These are phyloP conservation scores for Minunthozetes semirufus DNA, from an alignment of 2,888 invertebrate species.

Conservation along the genomic window DNA sequence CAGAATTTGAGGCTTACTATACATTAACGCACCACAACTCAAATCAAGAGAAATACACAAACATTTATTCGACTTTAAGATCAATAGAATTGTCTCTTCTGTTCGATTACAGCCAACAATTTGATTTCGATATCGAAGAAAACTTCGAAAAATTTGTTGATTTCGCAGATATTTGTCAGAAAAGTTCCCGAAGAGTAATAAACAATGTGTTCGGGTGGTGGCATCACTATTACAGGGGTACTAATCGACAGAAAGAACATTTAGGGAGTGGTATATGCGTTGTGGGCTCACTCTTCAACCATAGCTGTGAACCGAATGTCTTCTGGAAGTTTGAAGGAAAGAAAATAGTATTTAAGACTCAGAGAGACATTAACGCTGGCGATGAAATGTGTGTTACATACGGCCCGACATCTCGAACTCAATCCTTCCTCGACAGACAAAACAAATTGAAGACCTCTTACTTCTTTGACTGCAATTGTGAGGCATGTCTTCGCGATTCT, in stretches of 20 bases:
- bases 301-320: conserved; percentile 37
- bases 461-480: conserved; percentile 34
- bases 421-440: conserved; percentile 23
- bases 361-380: conserved; percentile 23
- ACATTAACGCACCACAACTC: conserved; percentile 7
- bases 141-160: not conserved
- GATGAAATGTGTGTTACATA: conserved; percentile 37
- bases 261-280: conserved; percentile 11
- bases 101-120: not conserved
- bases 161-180: not conserved
- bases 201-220: conserved; percentile 31
- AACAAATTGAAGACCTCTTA: conserved; percentile 6
- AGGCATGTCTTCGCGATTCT: conserved; percentile 23
- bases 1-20: not conserved
- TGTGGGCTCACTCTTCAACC: conserved; percentile 33
- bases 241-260: not conserved
- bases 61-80: not conserved
- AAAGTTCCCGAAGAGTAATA: not conserved
- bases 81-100: conserved; percentile 11
- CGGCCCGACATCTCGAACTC: conserved; percentile 19
- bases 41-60: not conserved
- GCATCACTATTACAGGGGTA: not conserved
- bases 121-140: not conserved
- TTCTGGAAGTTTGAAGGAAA: conserved; percentile 23
- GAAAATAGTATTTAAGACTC: not conserved